Evolutionary conservation across 2,113 vertebrate species (phyloP).

Genomic region (Mobula hypostoma): DNA sequence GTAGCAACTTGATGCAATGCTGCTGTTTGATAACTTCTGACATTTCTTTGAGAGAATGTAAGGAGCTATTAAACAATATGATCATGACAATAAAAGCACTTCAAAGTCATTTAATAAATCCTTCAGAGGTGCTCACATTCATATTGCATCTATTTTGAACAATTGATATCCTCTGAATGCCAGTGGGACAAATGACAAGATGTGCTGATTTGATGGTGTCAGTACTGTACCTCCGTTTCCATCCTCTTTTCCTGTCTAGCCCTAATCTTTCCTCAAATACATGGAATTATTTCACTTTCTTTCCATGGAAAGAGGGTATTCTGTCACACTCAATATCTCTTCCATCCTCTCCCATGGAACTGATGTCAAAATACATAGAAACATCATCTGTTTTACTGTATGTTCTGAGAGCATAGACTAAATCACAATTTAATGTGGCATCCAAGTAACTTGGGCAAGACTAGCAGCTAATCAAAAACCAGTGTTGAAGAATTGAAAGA

Average conservation of each 20-base stretch:
- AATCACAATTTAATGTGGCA: not conserved
- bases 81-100: not conserved
- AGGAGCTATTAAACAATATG: not conserved
- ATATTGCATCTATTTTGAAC: not conserved
- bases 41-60: not conserved
- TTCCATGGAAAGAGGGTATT: too few relatives aligned
- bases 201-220: not conserved
- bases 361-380: not conserved
- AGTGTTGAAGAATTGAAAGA: not conserved
- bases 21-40: not conserved
- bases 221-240: too few relatives aligned
- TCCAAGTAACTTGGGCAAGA: not conserved
- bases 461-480: not conserved
- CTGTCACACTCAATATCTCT: not conserved
- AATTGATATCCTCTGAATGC: not conserved
- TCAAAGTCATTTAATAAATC: not conserved
- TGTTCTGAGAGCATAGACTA: not conserved
- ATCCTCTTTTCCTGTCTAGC: too few relatives aligned
- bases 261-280: not conserved
- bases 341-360: not conserved
- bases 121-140: not conserved
- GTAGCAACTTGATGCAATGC: not conserved
- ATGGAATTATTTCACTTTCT: not conserved
- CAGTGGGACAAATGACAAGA: not conserved
- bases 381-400: not conserved